Evolutionary conservation across 2,888 invertebrate species (phyloP).

Genomic region (Suillia variegata): DNA sequence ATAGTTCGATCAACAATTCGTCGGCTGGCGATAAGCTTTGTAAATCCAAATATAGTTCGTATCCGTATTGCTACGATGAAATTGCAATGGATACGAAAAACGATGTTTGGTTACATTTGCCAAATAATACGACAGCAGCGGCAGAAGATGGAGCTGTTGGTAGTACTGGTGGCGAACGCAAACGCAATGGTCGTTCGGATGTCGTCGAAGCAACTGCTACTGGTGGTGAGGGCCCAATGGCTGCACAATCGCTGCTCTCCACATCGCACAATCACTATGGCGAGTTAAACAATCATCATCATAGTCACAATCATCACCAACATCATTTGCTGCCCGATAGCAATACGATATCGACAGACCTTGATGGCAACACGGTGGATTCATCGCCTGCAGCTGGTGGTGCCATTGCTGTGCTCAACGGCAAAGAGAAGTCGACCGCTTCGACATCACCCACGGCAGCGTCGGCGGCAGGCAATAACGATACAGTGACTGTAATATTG

Average conservation of each 20-base stretch:
- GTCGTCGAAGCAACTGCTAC: constrained; percentile 25
- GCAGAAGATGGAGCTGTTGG: no score
- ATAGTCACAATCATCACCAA: constrained; percentile 39
- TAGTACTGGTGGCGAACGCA: constrained; percentile 21
- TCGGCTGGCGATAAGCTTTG: constrained; percentile 69
- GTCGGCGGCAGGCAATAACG: no score
- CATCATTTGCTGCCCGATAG: constrained; percentile 46
- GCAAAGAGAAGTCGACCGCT: constrained; percentile 60
- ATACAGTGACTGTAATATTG: constrained; percentile 79
- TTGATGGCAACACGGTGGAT: constrained; percentile 48
- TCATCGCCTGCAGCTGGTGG: constrained; percentile 36
- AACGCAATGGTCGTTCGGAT: constrained; percentile 30
- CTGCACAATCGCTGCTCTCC: constrained; percentile 55
- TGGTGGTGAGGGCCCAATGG: constrained; percentile 43
- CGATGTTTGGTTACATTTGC: constrained; percentile 62
- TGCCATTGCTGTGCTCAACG: constrained; percentile 30
- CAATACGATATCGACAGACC: constrained; percentile 55
- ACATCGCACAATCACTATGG: constrained; percentile 56
- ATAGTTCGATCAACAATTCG: constrained; percentile 57
- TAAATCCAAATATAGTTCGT: constrained; percentile 87
- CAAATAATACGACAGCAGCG: constrained; percentile 34
- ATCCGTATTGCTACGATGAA: constrained; percentile 86
- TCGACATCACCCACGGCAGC: no score
- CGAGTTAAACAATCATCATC: constrained; percentile 48
- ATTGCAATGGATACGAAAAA: constrained; percentile 77